Percentiles rank a stretch among this genome's conserved stretches.
Conservation (phyloP, 2,797 vertebrate genomes). For the Tarsius wallacei region DNA sequence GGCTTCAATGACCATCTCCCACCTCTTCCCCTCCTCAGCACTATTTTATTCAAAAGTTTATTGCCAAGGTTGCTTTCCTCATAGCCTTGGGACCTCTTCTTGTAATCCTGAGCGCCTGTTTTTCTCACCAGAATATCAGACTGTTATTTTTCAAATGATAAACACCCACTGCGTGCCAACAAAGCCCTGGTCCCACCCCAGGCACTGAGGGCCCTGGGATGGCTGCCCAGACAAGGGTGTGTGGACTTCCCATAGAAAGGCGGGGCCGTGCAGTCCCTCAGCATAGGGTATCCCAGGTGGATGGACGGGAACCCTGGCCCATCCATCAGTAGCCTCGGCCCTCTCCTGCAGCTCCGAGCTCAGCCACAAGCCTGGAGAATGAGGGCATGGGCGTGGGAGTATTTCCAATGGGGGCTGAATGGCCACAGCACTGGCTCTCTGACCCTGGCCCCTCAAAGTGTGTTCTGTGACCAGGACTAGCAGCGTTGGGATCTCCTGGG, state of each 20-base stretch:
- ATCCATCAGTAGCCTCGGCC: not conserved
- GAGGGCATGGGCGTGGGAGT: not conserved
- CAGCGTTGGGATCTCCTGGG: not conserved
- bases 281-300: not conserved
- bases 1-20: not conserved
- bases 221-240: not conserved
- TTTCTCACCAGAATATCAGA: conserved; percentile 71
- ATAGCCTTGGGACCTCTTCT: conserved; percentile 63
- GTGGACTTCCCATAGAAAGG: not conserved
- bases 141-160: conserved; percentile 74
- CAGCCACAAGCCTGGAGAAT: not conserved
- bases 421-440: not conserved
- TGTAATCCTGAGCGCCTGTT: conserved; percentile 56
- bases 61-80: conserved; percentile 39
- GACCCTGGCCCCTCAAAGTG: not conserved
- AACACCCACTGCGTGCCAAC: conserved; percentile 53
- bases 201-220: not conserved
- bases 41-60: conserved; percentile 46
- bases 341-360: not conserved
- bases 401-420: not conserved
- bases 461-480: not conserved
- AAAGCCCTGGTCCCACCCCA: conserved; percentile 16
- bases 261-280: not conserved
- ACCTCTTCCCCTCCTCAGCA: not conserved
- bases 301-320: not conserved